These are phyloP conservation scores for Tyria jacobaeae DNA, from an alignment of 2,888 invertebrate species.

Conservation along the genomic window DNA sequence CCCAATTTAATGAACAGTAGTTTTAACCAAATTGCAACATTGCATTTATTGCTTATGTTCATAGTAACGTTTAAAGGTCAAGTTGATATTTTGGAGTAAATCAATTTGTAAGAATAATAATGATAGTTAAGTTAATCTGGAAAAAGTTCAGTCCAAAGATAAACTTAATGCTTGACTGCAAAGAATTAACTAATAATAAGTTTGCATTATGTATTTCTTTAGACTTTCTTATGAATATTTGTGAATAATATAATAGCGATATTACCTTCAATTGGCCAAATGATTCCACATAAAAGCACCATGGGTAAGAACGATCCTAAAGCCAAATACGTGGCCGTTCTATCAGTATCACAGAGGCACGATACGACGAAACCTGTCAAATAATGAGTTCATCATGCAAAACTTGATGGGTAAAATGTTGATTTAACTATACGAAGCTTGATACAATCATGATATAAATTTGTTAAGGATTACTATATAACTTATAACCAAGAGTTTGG, in stretches of 20 bases:
- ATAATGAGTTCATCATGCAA: not conserved
- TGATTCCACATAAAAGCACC: slow-evolving; percentile 94
- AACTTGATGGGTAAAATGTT: not conserved
- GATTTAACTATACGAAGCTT: too few relatives aligned
- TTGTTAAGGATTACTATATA: too few relatives aligned
- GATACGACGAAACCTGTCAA: slow-evolving; percentile 92
- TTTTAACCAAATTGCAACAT: not conserved
- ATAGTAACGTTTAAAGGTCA: not conserved
- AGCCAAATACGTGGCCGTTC: slow-evolving; percentile 94
- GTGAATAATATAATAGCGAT: not conserved
- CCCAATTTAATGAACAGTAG: not conserved
- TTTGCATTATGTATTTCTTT: not conserved
- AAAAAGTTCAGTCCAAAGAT: not conserved
- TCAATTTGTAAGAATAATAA: not conserved
- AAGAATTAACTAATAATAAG: not conserved
- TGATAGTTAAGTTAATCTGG: not conserved
- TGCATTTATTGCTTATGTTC: not conserved
- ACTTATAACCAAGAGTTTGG: too few relatives aligned
- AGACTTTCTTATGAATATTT: not conserved
- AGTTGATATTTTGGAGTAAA: not conserved
- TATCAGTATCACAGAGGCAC: slow-evolving; percentile 92
- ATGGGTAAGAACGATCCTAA: slow-evolving; percentile 95
- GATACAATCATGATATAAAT: too few relatives aligned
- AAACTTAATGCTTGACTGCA: not conserved
- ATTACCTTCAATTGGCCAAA: slow-evolving; percentile 96